A percentile compares a stretch with the other conserved stretches of the same genome.
Evolutionary conservation across 2,888 invertebrate species (phyloP).

Genomic region (Parnassius mnemosyne): DNA sequence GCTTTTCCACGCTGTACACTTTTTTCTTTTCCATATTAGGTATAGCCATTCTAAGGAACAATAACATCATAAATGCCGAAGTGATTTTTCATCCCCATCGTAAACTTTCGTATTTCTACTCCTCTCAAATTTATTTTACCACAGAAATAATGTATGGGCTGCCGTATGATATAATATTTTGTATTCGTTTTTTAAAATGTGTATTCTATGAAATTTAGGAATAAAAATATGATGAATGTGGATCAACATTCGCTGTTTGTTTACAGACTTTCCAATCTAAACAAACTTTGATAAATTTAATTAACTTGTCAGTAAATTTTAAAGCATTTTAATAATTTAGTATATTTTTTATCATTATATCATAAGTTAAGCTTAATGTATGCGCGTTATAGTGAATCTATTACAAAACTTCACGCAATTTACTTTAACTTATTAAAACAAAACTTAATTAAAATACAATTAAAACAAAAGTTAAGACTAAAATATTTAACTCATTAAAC

Average conservation of each 20-base stretch:
- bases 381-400: too few species aligned
- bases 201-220: conserved; percentile 10
- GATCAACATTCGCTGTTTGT: not conserved
- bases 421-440: too few species aligned
- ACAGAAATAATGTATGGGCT: conserved; percentile 47
- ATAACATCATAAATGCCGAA: conserved; percentile 64
- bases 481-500: too few species aligned
- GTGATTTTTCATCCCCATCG: conserved; percentile 63
- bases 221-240: conserved; percentile 10
- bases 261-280: not conserved
- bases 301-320: too few species aligned
- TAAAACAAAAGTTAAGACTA: too few species aligned
- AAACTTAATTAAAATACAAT: too few species aligned
- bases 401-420: too few species aligned
- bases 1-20: conserved; percentile 49
- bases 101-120: conserved; percentile 48
- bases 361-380: too few species aligned
- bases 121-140: conserved; percentile 46
- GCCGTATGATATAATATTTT: conserved; percentile 32
- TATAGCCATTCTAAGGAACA: conserved; percentile 50
- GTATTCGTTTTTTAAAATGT: conserved; percentile 24
- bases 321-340: too few species aligned
- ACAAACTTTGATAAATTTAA: too few species aligned
- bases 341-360: too few species aligned
- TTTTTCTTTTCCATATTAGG: conserved; percentile 55